Conservation (phyloP, 2,888 invertebrate species). For the Nephrotoma appendiculata region DNA sequence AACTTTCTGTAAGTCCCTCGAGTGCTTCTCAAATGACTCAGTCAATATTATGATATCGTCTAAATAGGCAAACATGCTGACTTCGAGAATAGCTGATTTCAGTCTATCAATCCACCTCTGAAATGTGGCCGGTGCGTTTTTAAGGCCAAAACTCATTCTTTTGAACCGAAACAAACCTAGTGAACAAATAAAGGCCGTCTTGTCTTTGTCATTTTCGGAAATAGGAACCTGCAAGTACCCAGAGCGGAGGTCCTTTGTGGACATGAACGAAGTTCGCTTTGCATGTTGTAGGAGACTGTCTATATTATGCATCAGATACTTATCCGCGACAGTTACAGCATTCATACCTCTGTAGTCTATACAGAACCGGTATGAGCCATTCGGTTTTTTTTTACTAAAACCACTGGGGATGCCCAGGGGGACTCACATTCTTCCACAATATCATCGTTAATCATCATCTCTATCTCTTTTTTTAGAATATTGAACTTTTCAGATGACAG, state of each 20-base stretch:
- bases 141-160: too few relatives aligned
- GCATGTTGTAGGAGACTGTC: constrained; percentile 26
- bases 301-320: constrained; percentile 26
- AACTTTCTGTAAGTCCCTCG: constrained; percentile 15
- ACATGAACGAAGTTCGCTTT: constrained; percentile 18
- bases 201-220: too few relatives aligned
- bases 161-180: too few relatives aligned
- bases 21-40: too few relatives aligned
- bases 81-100: too few relatives aligned
- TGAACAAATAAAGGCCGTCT: too few relatives aligned
- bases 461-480: constrained; percentile 3
- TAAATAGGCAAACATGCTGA: too few relatives aligned
- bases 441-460: background rate
- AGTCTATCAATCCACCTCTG: too few relatives aligned
- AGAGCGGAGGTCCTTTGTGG: constrained; percentile 22
- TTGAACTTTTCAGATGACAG: background rate
- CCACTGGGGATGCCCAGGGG: constrained; percentile 13
- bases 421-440: constrained; percentile 10
- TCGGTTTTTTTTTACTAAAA: constrained; percentile 17
- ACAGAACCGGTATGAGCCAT: constrained; percentile 17
- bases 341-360: constrained; percentile 21
- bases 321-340: constrained; percentile 17
- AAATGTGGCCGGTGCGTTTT: too few relatives aligned
- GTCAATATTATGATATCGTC: too few relatives aligned
- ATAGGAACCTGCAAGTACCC: constrained; percentile 30